Evolutionary conservation across 2,888 invertebrate genomes (phyloP).

Genomic region (Thecophora atra): DNA sequence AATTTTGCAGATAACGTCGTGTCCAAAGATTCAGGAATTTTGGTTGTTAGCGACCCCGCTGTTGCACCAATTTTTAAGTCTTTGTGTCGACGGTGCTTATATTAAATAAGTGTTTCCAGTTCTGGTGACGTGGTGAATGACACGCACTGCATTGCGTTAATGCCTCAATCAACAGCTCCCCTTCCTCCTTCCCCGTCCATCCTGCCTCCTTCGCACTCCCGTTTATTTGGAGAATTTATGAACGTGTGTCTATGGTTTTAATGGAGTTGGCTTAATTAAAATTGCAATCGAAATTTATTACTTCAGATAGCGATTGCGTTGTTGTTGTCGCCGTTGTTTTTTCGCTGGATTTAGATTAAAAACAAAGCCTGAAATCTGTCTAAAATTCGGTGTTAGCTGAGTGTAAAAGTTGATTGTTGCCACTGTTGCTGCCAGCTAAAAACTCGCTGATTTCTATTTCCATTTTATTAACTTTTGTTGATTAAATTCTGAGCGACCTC

Average conservation of each 20-base stretch:
- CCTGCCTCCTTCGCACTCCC: not conserved
- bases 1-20: too few species aligned
- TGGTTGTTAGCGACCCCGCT: too few species aligned
- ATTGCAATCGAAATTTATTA: slow-evolving; percentile 23
- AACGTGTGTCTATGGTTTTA: slow-evolving; percentile 35
- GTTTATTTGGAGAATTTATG: not conserved
- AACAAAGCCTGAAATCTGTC: not conserved
- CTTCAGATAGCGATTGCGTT: not conserved
- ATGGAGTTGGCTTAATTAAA: slow-evolving; percentile 32
- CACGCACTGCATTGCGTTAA: too few species aligned
- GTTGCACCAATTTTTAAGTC: too few species aligned
- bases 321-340: not conserved
- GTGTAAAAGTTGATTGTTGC: not conserved
- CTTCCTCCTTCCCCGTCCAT: too few species aligned
- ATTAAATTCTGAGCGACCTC: slow-evolving; percentile 16
- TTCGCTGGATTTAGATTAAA: not conserved
- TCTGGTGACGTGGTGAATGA: too few species aligned
- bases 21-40: too few species aligned
- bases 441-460: too few species aligned
- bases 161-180: too few species aligned
- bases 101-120: too few species aligned
- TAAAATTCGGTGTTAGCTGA: not conserved
- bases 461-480: slow-evolving; percentile 11
- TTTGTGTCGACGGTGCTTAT: too few species aligned
- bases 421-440: too few species aligned